A percentile compares a stretch with the other conserved stretches of the same genome.
Evolutionary conservation across 2,113 vertebrate genomes (phyloP).

Genomic region (Carollia perspicillata): DNA sequence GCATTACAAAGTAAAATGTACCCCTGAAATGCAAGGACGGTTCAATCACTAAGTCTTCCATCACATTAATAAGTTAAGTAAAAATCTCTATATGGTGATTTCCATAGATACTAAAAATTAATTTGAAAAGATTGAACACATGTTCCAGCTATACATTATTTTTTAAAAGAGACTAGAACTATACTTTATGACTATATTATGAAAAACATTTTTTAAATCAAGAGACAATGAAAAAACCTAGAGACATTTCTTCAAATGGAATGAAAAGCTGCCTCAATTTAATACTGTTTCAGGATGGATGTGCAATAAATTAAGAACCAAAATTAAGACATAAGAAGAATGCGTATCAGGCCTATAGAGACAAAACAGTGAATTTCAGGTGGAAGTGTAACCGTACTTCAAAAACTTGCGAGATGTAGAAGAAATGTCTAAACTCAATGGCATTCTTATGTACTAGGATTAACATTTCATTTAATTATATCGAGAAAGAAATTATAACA

Average conservation of each 20-base stretch:
- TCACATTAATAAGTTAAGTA: background rate
- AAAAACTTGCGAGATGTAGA: background rate
- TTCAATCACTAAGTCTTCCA: slow-evolving; percentile 12
- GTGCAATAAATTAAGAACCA: background rate
- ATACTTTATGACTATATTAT: background rate
- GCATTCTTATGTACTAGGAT: background rate
- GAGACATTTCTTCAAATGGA: background rate
- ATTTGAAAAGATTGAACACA: background rate
- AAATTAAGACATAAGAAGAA: background rate
- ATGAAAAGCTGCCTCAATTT: background rate
- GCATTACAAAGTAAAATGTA: background rate
- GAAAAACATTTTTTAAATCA: background rate
- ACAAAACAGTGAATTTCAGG: background rate
- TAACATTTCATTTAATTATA: background rate
- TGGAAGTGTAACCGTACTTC: background rate
- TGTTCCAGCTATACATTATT: background rate
- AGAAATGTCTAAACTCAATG: background rate
- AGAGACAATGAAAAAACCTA: background rate
- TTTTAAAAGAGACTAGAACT: background rate
- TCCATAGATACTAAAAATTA: background rate
- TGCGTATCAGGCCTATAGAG: background rate
- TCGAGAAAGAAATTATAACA: background rate
- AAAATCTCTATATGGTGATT: background rate
- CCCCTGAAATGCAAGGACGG: slow-evolving; percentile 25
- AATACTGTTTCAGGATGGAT: background rate